phyloP scores from a whole-genome alignment of 2,113 vertebrate genomes.

The Prinia subflava region DNA sequence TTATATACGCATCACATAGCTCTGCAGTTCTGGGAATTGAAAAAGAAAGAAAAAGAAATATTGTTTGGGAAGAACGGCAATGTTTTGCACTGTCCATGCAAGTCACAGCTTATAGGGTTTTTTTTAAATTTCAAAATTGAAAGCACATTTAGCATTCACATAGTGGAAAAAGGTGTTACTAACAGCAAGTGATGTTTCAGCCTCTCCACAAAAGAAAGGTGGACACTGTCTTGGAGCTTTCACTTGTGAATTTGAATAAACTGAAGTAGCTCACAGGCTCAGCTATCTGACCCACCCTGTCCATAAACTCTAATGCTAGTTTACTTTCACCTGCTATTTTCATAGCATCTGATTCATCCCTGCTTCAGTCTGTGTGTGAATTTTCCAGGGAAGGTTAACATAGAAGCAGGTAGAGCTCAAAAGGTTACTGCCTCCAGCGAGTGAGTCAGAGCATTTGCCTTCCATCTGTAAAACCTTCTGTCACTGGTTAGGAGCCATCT shows the following conservation, averaged over 20 bases:
- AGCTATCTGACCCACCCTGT: not conserved
- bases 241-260: not conserved
- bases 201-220: not conserved
- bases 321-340: not conserved
- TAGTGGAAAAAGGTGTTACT: not conserved
- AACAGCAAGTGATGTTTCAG: not conserved
- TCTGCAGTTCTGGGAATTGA: slow-evolving; percentile 50
- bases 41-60: not conserved
- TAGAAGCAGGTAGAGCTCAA: not conserved
- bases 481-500: not conserved
- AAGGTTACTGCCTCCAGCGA: not conserved
- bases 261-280: not conserved
- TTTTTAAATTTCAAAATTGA: fast-evolving
- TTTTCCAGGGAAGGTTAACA: not conserved
- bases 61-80: not conserved
- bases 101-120: not conserved
- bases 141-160: not conserved
- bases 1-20: slow-evolving; percentile 5
- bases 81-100: not conserved
- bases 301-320: not conserved
- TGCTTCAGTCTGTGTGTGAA: not conserved
- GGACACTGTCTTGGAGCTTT: not conserved
- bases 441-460: not conserved
- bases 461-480: not conserved
- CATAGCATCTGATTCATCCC: not conserved